A percentile compares a stretch with the other conserved stretches of the same genome.
These are phyloP conservation scores for Cariama cristata DNA, from an alignment of 2,113 vertebrate genomes.

Conservation along the genomic window DNA sequence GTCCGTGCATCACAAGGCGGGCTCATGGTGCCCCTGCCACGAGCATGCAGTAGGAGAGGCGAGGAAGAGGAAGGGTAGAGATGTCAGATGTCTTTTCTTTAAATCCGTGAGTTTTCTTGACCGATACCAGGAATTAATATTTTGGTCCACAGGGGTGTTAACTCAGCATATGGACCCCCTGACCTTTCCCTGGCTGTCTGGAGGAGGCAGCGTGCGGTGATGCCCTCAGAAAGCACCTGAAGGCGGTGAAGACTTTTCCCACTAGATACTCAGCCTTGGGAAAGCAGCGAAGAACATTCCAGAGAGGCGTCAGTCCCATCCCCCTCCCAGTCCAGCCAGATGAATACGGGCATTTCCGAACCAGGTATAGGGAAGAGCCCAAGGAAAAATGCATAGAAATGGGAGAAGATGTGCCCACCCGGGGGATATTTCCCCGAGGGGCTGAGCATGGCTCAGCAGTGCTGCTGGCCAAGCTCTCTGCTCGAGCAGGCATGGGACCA, in stretches of 20 bases:
- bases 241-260: neutral
- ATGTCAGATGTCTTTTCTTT: neutral
- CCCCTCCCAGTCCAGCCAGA: neutral
- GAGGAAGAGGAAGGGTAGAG: neutral
- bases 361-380: neutral
- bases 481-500: neutral
- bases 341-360: neutral
- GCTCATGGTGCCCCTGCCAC: neutral
- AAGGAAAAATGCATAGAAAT: neutral
- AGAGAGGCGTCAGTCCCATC: accelerated
- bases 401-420: accelerated
- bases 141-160: neutral
- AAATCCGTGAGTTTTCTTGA: neutral
- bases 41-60: neutral
- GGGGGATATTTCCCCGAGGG: neutral
- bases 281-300: neutral
- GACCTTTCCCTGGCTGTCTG: neutral
- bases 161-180: neutral
- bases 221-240: neutral
- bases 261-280: neutral
- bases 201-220: neutral
- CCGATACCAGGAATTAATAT: neutral
- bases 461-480: neutral
- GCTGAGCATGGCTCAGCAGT: accelerated
- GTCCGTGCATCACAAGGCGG: neutral